Conservation (phyloP, 2,888 invertebrate genomes). For the Drosophila peninsularis region DNA sequence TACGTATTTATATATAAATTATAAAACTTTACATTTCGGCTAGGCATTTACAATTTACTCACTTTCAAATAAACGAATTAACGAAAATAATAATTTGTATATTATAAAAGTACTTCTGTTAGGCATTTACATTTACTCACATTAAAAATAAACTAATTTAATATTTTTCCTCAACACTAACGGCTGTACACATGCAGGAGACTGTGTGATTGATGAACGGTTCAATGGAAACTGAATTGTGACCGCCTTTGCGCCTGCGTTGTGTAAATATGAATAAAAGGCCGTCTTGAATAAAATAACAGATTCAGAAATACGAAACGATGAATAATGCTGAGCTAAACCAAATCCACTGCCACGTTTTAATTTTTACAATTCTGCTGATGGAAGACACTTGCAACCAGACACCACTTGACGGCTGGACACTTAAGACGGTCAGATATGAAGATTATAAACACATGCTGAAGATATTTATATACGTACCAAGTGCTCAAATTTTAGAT, state of each 20-base stretch:
- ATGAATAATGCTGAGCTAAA: conserved; percentile 17
- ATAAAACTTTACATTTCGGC: background rate
- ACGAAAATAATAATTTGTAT: background rate
- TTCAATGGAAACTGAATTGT: conserved; percentile 24
- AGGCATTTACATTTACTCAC: conserved; percentile 4
- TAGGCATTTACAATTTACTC: conserved; percentile 9
- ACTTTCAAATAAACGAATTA: background rate
- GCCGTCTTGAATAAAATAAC: conserved; percentile 9
- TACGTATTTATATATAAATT: background rate
- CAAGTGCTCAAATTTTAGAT: background rate
- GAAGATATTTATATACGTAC: background rate
- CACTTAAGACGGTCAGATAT: background rate
- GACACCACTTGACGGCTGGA: conserved; percentile 11
- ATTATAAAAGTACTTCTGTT: background rate
- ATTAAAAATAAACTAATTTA: background rate
- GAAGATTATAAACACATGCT: background rate
- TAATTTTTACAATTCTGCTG: conserved; percentile 18
- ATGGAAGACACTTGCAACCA: conserved; percentile 6
- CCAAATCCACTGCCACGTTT: conserved; percentile 31
- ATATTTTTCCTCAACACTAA: background rate
- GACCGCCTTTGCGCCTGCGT: conserved; percentile 29
- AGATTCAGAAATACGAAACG: conserved; percentile 35
- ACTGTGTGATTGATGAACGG: background rate
- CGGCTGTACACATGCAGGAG: background rate
- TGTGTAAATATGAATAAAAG: conserved; percentile 7